Conservation (phyloP, 1,140 invertebrate species). For the Acromyrmex charruanus region DNA sequence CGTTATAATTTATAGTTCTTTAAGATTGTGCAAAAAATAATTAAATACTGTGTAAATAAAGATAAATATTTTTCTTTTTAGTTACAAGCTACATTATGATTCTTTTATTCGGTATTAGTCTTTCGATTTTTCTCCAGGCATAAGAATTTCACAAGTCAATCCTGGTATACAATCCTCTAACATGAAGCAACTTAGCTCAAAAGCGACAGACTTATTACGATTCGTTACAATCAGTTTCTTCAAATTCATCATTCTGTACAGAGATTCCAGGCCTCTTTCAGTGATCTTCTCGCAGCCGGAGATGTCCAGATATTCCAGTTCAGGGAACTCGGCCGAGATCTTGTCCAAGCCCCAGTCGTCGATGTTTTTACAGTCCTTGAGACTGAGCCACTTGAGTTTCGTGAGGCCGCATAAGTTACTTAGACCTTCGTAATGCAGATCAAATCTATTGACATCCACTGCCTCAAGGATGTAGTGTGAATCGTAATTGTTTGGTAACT, state of each 20-base stretch:
- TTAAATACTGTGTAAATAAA: not conserved
- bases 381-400: slow-evolving; percentile 89
- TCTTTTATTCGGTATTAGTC: not conserved
- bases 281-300: slow-evolving; percentile 90
- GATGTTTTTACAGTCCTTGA: slow-evolving; percentile 88
- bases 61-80: not conserved
- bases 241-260: slow-evolving; percentile 88
- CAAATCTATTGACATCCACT: slow-evolving; percentile 89
- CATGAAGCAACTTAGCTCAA: slow-evolving; percentile 88
- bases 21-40: slow-evolving; percentile 22
- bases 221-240: slow-evolving; percentile 87
- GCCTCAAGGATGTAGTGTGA: slow-evolving; percentile 88
- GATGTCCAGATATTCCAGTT: slow-evolving; percentile 91
- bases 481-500: slow-evolving; percentile 88
- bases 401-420: slow-evolving; percentile 89
- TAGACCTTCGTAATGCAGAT: slow-evolving; percentile 91
- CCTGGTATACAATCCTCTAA: slow-evolving; percentile 86
- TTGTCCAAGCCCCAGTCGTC: slow-evolving; percentile 93
- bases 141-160: slow-evolving; percentile 72
- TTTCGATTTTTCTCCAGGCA: slow-evolving; percentile 37
- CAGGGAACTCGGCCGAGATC: slow-evolving; percentile 88
- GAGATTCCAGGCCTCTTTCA: slow-evolving; percentile 88
- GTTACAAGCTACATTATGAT: not conserved
- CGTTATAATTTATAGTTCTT: not conserved
- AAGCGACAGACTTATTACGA: slow-evolving; percentile 73